Conservation (phyloP, 2,113 vertebrate genomes). For the Rhinichthys klamathensis region DNA sequence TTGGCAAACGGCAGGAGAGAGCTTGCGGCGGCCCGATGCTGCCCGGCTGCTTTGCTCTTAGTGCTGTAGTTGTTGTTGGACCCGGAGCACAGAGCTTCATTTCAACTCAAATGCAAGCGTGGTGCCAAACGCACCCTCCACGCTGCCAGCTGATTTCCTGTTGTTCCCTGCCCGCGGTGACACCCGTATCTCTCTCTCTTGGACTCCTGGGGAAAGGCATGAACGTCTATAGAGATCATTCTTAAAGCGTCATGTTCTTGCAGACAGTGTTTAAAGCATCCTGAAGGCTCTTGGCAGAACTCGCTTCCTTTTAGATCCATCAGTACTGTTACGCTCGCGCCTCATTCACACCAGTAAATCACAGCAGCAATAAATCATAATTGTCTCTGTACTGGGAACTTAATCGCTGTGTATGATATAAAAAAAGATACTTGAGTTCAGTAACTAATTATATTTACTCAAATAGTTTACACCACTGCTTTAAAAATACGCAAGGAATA, state of each 20-base stretch:
- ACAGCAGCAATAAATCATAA: background rate
- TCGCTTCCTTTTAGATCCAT: background rate
- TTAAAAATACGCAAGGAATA: no score
- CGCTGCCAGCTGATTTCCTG: slow-evolving; percentile 61
- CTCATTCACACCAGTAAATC: background rate
- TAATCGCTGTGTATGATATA: background rate
- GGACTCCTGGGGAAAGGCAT: background rate
- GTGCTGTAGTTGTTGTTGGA: slow-evolving; percentile 23
- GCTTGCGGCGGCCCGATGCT: background rate
- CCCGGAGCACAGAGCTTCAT: slow-evolving; percentile 12
- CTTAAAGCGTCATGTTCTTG: background rate
- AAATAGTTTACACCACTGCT: no score
- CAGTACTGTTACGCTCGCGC: no score
- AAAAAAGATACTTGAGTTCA: no score
- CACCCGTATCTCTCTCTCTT: background rate
- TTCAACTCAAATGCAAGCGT: background rate
- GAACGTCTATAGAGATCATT: background rate
- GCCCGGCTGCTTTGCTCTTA: slow-evolving; percentile 22
- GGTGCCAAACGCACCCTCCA: slow-evolving; percentile 3
- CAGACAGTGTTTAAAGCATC: background rate
- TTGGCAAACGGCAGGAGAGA: background rate
- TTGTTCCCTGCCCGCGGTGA: background rate
- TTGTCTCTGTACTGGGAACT: background rate
- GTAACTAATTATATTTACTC: no score
- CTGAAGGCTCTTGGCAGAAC: background rate